Conservation (phyloP, 2,113 vertebrate genomes). For the Campylomormyrus numenius region DNA sequence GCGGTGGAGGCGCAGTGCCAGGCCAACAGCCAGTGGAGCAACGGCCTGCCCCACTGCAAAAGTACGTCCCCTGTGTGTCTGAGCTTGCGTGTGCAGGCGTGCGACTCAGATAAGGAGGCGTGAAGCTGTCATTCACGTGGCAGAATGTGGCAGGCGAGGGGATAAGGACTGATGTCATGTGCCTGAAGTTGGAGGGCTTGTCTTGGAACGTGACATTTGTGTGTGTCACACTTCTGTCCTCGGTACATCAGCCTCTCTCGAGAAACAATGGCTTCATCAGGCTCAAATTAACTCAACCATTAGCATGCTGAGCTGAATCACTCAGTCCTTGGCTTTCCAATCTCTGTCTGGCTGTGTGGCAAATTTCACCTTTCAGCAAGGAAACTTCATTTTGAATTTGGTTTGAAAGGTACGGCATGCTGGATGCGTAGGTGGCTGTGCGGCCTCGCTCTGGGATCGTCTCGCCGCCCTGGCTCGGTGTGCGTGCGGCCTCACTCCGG, state of each 20-base stretch:
- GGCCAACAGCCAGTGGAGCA: constrained; percentile 89
- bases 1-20: constrained; percentile 74
- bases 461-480: not conserved
- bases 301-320: not conserved
- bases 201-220: constrained; percentile 36
- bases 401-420: not conserved
- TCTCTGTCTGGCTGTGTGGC: not conserved
- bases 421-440: not conserved
- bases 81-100: constrained; percentile 17
- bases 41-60: constrained; percentile 77
- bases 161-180: constrained; percentile 39
- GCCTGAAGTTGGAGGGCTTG: constrained; percentile 24
- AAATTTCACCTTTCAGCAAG: not conserved
- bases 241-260: not conserved
- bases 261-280: not conserved
- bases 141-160: constrained; percentile 31
- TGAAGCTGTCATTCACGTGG: not conserved
- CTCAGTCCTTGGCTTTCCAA: not conserved
- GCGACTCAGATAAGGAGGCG: not conserved
- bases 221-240: not conserved
- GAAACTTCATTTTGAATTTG: constrained; percentile 7
- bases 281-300: not conserved
- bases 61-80: constrained; percentile 62
- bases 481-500: not conserved
- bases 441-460: not conserved